These are phyloP conservation scores for Neosalanx taihuensis DNA, from an alignment of 2,797 vertebrate genomes.

Conservation along the genomic window DNA sequence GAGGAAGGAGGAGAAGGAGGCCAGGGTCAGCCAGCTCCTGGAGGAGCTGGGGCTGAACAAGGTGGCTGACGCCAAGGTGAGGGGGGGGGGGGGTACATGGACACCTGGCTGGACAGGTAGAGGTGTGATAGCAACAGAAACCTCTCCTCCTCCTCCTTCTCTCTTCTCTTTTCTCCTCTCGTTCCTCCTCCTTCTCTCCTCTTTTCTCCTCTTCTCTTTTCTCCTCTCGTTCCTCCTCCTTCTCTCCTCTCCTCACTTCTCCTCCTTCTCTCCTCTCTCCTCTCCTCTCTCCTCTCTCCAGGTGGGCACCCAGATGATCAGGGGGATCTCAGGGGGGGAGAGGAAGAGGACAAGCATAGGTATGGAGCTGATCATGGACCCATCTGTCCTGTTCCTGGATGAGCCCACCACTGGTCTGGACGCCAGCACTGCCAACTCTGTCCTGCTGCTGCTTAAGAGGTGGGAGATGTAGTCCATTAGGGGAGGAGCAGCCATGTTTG, in stretches of 20 bases:
- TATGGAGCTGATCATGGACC: conserved; percentile 94
- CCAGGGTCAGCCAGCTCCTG: conserved; percentile 82
- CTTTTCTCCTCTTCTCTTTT: not conserved
- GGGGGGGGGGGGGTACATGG: not conserved
- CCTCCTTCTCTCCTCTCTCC: not conserved
- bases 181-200: not conserved
- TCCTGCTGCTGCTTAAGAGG: conserved; percentile 88
- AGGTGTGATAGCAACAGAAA: not conserved
- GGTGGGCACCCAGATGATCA: conserved; percentile 87
- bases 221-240: not conserved
- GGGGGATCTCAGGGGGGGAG: conserved; percentile 93
- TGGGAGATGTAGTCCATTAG: conserved; percentile 39
- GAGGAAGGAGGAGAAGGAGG: conserved; percentile 77
- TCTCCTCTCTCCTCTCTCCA: conserved; percentile 39
- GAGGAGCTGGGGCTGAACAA: conserved; percentile 85
- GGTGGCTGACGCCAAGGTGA: conserved; percentile 91
- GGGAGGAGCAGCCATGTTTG: too few relatives aligned
- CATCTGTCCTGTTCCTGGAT: conserved; percentile 89
- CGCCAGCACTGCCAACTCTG: conserved; percentile 90
- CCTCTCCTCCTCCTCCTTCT: not conserved
- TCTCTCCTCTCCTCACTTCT: not conserved
- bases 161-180: not conserved
- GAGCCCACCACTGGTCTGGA: conserved; percentile 94
- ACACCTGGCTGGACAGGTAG: not conserved
- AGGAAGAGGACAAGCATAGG: conserved; percentile 93